Conservation (phyloP, 2,113 vertebrate species). For the Athene cunicularia region DNA sequence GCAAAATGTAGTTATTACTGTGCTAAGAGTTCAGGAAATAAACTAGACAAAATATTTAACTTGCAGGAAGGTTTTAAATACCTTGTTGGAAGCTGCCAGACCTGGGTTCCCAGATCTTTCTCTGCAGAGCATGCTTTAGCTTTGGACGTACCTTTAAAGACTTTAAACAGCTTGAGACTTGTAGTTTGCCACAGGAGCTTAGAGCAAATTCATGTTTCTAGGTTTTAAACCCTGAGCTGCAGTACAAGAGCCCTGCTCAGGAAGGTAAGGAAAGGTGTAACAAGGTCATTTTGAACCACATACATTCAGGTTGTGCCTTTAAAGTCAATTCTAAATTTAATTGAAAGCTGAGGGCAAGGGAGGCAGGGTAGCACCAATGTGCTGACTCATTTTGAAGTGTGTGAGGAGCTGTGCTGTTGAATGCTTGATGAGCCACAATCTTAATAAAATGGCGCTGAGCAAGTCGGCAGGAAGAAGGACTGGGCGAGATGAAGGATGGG, state of each 20-base stretch:
- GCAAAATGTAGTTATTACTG: background rate
- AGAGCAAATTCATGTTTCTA: conserved; percentile 69
- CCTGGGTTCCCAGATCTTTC: conserved; percentile 46
- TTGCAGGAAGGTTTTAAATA: conserved; percentile 3
- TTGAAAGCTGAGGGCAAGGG: conserved; percentile 74
- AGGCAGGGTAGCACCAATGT: conserved; percentile 45
- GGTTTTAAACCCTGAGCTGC: conserved; percentile 73
- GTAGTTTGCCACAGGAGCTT: conserved; percentile 66
- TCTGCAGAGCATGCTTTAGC: conserved; percentile 64
- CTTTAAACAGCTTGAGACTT: conserved; percentile 78
- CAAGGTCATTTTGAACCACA: conserved; percentile 73
- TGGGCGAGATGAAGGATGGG: conserved; percentile 21
- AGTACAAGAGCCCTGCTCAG: conserved; percentile 63
- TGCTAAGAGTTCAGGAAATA: background rate
- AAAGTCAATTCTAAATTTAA: conserved; percentile 79
- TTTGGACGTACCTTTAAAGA: conserved; percentile 74
- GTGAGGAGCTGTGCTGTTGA: conserved; percentile 54
- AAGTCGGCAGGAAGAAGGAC: background rate
- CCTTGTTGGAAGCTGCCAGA: conserved; percentile 43
- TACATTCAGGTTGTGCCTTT: conserved; percentile 66
- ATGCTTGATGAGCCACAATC: background rate
- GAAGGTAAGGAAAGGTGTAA: conserved; percentile 70
- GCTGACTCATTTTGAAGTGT: conserved; percentile 64
- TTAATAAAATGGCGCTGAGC: conserved; percentile 44
- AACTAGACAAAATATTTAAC: background rate